A percentile compares a stretch with the other conserved stretches of the same genome.
Conservation (phyloP, 2,888 invertebrate genomes). For the Hydropsyche betteni region DNA sequence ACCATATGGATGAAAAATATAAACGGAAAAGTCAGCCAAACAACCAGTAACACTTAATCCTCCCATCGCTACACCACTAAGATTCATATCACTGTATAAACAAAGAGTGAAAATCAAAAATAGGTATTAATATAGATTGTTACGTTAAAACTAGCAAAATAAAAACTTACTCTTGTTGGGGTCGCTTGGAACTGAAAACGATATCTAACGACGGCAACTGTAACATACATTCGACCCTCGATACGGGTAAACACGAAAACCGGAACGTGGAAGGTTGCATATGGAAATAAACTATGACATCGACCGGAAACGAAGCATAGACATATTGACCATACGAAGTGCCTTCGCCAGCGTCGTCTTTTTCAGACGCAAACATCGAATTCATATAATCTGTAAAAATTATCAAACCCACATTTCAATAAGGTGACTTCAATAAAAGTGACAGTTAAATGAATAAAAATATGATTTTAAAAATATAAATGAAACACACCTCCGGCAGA, state of each 20-base stretch:
- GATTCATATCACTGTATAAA: conserved; percentile 66
- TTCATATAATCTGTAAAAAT: conserved; percentile 47
- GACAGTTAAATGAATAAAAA: neutral
- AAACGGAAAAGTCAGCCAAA: conserved; percentile 95
- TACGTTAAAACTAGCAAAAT: neutral
- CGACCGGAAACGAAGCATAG: conserved; percentile 96
- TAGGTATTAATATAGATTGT: neutral
- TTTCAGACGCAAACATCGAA: conserved; percentile 47
- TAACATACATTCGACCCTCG: conserved; percentile 94
- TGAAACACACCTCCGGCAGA: conserved; percentile 55
- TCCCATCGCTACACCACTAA: conserved; percentile 76
- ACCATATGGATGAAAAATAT: conserved; percentile 98
- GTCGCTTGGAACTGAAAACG: conserved; percentile 93
- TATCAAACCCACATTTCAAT: too few relatives aligned
- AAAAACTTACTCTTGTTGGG: conserved; percentile 74
- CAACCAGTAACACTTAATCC: conserved; percentile 95
- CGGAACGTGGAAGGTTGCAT: conserved; percentile 97
- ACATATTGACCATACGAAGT: conserved; percentile 80
- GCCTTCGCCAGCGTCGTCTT: conserved; percentile 60
- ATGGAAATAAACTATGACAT: conserved; percentile 97
- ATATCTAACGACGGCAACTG: conserved; percentile 97
- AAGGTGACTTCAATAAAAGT: too few relatives aligned
- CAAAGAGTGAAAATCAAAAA: neutral
- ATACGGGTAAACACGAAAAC: conserved; percentile 95
- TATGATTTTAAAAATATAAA: neutral